Base-by-base conservation (phyloP, 2,113 vertebrate genomes). In the Anseranas semipalmata region DNA sequence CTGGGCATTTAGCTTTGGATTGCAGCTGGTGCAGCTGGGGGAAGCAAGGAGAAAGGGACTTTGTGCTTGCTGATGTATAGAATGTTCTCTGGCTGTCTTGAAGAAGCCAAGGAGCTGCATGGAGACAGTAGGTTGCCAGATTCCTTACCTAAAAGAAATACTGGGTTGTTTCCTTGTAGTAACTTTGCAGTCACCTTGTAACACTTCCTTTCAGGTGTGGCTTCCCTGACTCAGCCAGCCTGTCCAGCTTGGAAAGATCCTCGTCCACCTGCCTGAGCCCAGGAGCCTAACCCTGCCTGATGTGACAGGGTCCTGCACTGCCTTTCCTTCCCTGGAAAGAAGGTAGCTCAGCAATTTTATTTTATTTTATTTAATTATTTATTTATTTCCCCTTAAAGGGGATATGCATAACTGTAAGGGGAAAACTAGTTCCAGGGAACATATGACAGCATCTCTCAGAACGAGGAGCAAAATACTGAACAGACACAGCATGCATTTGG, bases 161-260 rank as follows among this genome's bases (percentile, higher is more conserved):
- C 6, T 12, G 48, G 5, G 3, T 45, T 73, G 1, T 55, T 76
- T 27, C 9, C 27, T 10, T 53, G 5, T 58, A 45, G 12, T 37
- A 78, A 66, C 10, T 59, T 12, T 50, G 10, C 37, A 45, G 7
- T 8, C 62, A 14, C 59, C n/a, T 58, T 53, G 8, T 8, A 35
- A 52, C 3, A 9, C 4, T 2, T 74, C 2, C 33, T 45, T 43
- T 86, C 45, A 53, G 27, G 18, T 45, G 3, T 66, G 39, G 22
- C 15, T 59, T 46, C 25, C 58, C 21, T 5, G 3, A 0, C 2
- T 3, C 16, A 74, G 28, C 18, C 10, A 43, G 39, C 7, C 7
- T 30, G 27, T 16, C 30, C 58, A 46, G 28, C 35, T 48, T 82
- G 22, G 18, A 33, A 55, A 74, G 32, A 4, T 73, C 12, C 18